Conservation (phyloP, 2,888 invertebrate genomes). For the Tyria jacobaeae region DNA sequence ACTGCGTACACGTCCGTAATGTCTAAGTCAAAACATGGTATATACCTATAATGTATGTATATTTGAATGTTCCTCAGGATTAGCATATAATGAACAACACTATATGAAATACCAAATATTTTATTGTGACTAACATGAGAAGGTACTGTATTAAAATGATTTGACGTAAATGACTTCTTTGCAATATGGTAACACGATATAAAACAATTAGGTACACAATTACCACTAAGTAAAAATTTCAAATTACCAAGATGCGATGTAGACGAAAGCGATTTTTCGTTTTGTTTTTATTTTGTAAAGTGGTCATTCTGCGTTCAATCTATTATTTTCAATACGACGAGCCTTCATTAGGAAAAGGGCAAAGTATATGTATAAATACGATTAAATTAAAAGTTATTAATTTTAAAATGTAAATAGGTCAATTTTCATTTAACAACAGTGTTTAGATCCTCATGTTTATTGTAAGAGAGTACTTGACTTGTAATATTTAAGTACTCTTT, state of each 20-base stretch:
- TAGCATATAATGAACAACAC: constrained; percentile 23
- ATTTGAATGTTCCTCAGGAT: constrained; percentile 21
- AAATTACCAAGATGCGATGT: neutral
- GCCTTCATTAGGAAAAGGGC: constrained; percentile 23
- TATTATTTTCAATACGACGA: neutral
- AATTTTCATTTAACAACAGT: constrained; percentile 26
- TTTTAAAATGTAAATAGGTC: constrained; percentile 53
- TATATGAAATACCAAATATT: constrained; percentile 52
- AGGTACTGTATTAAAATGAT: constrained; percentile 20
- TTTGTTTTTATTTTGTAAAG: neutral
- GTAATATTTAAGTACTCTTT: constrained; percentile 67
- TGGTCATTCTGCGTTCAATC: neutral
- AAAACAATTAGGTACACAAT: neutral
- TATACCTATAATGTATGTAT: constrained; percentile 44
- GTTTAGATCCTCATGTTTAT: constrained; percentile 40
- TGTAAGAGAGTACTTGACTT: constrained; percentile 70
- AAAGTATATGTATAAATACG: constrained; percentile 34
- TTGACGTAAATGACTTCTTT: neutral
- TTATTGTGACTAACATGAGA: constrained; percentile 39
- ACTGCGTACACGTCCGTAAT: constrained; percentile 48
- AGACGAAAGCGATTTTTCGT: neutral
- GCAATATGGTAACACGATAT: neutral
- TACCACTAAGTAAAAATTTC: neutral
- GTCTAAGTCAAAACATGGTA: constrained; percentile 54
- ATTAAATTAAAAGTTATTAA: constrained; percentile 32